Conservation (phyloP, 2,113 vertebrate species). For the Oriolus oriolus region DNA sequence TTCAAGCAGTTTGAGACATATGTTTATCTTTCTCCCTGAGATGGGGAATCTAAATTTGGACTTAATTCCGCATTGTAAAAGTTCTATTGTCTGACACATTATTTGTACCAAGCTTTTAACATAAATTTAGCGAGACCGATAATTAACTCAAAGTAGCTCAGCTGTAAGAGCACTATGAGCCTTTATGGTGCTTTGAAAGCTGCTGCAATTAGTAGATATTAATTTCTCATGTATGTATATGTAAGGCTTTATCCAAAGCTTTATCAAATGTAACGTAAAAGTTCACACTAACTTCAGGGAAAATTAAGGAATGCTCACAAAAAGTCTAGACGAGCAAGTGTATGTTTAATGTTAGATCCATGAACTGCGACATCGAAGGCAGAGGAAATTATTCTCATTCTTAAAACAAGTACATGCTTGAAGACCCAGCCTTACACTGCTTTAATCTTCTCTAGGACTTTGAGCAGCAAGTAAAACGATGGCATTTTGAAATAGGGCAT, state of each 20-base stretch:
- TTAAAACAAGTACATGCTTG: not conserved
- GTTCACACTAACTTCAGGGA: not conserved
- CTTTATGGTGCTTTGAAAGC: not conserved
- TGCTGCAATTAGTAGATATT: not conserved
- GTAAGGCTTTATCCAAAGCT: not conserved
- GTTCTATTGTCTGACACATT: not conserved
- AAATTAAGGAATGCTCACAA: not conserved
- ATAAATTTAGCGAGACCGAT: not conserved
- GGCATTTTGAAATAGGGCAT: not conserved
- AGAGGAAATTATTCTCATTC: not conserved
- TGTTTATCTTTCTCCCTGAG: not conserved
- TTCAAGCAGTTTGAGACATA: not conserved
- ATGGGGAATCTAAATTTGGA: not conserved
- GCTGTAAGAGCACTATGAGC: not conserved
- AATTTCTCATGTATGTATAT: not conserved
- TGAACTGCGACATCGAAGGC: accelerated
- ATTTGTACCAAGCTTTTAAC: not conserved
- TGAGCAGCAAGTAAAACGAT: not conserved
- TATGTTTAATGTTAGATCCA: not conserved
- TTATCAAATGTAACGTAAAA: not conserved
- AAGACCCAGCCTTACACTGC: not conserved
- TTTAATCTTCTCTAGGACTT: not conserved
- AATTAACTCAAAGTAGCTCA: not conserved
- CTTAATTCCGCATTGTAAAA: not conserved
- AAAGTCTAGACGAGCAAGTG: not conserved